Evolutionary conservation across 1,140 invertebrate genomes (phyloP).

Genomic region (Neoseiulus cucumeris): DNA sequence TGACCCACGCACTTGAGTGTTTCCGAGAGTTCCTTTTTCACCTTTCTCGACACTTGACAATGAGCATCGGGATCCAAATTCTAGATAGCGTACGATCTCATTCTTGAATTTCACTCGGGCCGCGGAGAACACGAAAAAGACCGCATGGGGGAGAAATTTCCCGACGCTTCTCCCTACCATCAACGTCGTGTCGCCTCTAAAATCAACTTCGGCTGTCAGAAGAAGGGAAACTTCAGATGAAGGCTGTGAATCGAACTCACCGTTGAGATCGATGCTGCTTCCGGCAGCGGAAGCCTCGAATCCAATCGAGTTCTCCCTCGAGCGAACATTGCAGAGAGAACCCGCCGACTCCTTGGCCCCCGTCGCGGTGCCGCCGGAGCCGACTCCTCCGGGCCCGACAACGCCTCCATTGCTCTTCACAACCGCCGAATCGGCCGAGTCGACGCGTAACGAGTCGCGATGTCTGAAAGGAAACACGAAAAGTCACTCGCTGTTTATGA

Average conservation of each 20-base stretch:
- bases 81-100: too few species aligned
- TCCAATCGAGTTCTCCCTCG: conserved; percentile 8
- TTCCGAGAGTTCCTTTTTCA: too few species aligned
- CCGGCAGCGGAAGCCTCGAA: conserved; percentile 11
- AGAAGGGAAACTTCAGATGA: too few species aligned
- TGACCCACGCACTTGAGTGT: too few species aligned
- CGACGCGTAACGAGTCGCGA: conserved; percentile 4
- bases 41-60: too few species aligned
- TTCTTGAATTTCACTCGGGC: too few species aligned
- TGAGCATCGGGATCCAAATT: too few species aligned
- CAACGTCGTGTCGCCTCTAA: too few species aligned
- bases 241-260: not conserved
- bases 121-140: too few species aligned
- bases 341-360: not conserved
- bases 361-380: not conserved
- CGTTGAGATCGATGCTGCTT: conserved; percentile 8
- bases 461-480: not conserved
- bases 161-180: too few species aligned
- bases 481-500: not conserved
- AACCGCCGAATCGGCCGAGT: conserved; percentile 6
- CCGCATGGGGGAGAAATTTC: too few species aligned
- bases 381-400: not conserved
- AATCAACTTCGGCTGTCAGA: too few species aligned
- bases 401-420: not conserved
- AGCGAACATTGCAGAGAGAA: conserved; percentile 4